Conservation (phyloP, 2,113 vertebrate genomes). For the Geothlypis trichas region DNA sequence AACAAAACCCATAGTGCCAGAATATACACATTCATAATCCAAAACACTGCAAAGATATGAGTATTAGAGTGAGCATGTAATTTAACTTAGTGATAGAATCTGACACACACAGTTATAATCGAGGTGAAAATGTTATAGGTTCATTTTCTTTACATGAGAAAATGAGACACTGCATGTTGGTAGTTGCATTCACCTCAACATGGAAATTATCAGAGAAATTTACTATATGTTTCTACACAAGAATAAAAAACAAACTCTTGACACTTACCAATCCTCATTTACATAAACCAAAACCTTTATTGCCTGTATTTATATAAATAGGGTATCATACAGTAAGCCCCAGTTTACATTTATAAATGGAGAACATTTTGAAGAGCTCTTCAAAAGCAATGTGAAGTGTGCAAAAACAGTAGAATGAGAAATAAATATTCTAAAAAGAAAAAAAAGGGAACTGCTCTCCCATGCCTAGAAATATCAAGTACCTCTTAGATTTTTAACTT, state of each 20-base stretch:
- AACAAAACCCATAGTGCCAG: background rate
- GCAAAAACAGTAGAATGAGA: slow-evolving; percentile 29
- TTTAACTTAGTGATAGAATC: background rate
- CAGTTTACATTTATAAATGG: slow-evolving; percentile 10
- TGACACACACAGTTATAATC: background rate
- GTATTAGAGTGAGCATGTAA: background rate
- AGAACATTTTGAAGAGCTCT: slow-evolving; percentile 4
- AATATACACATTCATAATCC: background rate
- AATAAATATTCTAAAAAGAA: slow-evolving; percentile 43
- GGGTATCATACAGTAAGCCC: background rate
- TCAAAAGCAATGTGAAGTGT: slow-evolving; percentile 14
- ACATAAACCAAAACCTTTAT: slow-evolving; percentile 35
- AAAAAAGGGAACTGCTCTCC: background rate
- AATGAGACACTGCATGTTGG: background rate
- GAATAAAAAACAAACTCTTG: background rate
- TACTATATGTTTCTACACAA: background rate
- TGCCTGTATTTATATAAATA: slow-evolving; percentile 32
- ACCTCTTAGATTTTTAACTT: slow-evolving; percentile 13
- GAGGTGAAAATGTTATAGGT: rapidly evolving
- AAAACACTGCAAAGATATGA: background rate
- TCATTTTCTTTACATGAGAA: background rate
- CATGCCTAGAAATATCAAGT: background rate
- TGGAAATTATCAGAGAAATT: background rate
- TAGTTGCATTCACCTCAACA: background rate
- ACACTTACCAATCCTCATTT: background rate